A percentile compares a stretch with the other conserved stretches of the same genome.
phyloP scores from a whole-genome alignment of 1,140 invertebrate species.

The Lucilia sericata region DNA sequence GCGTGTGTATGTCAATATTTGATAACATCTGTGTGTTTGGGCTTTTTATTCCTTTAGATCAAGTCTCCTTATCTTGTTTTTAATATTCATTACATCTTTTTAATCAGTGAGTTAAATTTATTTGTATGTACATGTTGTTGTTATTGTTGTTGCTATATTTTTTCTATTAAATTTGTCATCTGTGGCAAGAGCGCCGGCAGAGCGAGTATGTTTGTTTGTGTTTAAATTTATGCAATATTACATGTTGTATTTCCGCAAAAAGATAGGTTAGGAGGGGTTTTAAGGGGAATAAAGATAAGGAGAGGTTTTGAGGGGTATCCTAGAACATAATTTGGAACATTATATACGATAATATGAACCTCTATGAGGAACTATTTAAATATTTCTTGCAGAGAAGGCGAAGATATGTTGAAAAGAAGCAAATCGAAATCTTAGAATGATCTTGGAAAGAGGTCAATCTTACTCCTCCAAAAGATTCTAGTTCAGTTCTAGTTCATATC shows the following conservation, averaged over 20 bases:
- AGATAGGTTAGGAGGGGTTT: too few relatives aligned
- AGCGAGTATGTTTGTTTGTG: not conserved
- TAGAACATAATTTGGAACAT: too few relatives aligned
- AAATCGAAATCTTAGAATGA: too few relatives aligned
- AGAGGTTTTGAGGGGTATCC: too few relatives aligned
- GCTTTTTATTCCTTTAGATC: not conserved
- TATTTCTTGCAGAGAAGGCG: too few relatives aligned
- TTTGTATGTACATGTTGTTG: not conserved
- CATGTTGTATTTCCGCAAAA: not conserved
- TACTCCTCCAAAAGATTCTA: too few relatives aligned
- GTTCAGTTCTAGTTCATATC: too few relatives aligned
- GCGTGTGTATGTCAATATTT: not conserved
- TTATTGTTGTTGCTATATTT: not conserved
- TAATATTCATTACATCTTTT: constrained; percentile 27
- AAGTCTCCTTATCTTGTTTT: not conserved
- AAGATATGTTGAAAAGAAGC: too few relatives aligned
- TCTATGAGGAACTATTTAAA: too few relatives aligned
- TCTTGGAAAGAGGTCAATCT: too few relatives aligned
- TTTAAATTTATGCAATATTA: not conserved
- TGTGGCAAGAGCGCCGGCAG: not conserved
- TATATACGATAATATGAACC: too few relatives aligned
- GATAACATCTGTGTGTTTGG: constrained; percentile 3
- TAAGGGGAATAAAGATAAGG: too few relatives aligned
- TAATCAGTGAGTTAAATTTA: constrained; percentile 11
- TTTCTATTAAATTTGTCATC: constrained; percentile 12